Evolutionary conservation across 2,113 vertebrate genomes (phyloP).

Genomic region (Ammospiza caudacuta): DNA sequence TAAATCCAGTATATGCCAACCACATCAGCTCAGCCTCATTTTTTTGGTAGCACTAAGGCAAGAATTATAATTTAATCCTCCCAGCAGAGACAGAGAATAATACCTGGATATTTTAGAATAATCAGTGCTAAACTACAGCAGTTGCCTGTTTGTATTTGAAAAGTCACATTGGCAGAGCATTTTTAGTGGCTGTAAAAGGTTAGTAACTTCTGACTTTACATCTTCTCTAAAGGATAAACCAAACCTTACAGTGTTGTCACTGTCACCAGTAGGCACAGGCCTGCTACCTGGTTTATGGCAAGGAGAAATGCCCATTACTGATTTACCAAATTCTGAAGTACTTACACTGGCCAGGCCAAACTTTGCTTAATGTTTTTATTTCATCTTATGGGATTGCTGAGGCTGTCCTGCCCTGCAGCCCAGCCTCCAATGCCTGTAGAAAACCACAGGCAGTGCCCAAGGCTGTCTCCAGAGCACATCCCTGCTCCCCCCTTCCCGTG

Average conservation of each 20-base stretch:
- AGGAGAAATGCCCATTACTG: neutral
- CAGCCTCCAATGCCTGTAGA: neutral
- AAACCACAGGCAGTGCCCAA: neutral
- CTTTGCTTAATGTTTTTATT: neutral
- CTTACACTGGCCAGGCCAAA: neutral
- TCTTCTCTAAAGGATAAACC: neutral
- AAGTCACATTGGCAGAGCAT: neutral
- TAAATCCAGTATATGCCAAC: neutral
- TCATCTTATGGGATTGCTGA: neutral
- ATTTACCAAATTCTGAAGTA: neutral
- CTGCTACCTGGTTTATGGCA: neutral
- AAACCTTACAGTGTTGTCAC: neutral
- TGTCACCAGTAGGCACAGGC: neutral
- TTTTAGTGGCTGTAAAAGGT: neutral
- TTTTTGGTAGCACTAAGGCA: neutral
- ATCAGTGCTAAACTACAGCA: neutral
- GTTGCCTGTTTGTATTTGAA: neutral
- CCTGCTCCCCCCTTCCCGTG: fast-evolving
- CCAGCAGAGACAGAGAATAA: neutral
- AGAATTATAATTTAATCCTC: neutral
- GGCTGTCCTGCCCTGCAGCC: neutral
- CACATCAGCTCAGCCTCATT: neutral
- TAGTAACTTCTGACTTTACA: neutral
- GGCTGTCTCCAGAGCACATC: neutral
- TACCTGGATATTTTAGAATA: neutral